phyloP scores from a whole-genome alignment of 2,797 vertebrate genomes.

The Graptemys geographica region DNA sequence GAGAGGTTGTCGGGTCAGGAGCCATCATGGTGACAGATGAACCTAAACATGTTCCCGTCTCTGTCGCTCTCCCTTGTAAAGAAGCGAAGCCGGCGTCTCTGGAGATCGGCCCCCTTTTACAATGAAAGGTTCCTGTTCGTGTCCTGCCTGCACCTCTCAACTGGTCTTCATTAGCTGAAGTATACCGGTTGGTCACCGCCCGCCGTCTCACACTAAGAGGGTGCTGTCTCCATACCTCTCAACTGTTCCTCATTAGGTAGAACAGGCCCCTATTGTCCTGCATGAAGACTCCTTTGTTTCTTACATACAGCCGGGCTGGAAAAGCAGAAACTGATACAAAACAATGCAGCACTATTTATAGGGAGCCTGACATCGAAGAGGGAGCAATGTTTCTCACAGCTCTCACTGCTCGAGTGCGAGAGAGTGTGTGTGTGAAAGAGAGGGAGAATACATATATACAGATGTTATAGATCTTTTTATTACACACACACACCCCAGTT shows the following conservation, averaged over 20 bases:
- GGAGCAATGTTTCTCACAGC: not conserved
- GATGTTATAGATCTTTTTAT: not conserved
- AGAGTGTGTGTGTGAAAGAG: not conserved
- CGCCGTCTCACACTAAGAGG: slow-evolving; percentile 67
- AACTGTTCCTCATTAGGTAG: slow-evolving; percentile 88
- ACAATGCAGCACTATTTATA: slow-evolving; percentile 83
- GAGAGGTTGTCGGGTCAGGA: slow-evolving; percentile 89
- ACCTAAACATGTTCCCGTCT: slow-evolving; percentile 57
- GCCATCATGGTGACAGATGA: slow-evolving; percentile 88
- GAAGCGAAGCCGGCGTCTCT: slow-evolving; percentile 39
- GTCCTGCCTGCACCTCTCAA: slow-evolving; percentile 82
- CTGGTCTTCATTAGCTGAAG: slow-evolving; percentile 84
- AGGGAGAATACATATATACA: accelerated
- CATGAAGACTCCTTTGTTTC: slow-evolving; percentile 87
- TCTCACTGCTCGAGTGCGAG: not conserved
- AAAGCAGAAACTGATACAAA: slow-evolving; percentile 84
- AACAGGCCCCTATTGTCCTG: slow-evolving; percentile 85
- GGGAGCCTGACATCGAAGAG: slow-evolving; percentile 62
- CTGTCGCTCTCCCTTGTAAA: slow-evolving; percentile 6
- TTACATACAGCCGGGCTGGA: slow-evolving; percentile 65
- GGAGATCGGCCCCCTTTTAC: slow-evolving; percentile 19
- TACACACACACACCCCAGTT: not conserved
- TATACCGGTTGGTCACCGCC: slow-evolving; percentile 69
- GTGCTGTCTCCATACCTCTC: slow-evolving; percentile 86
- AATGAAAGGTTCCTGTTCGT: slow-evolving; percentile 58